Conservation (phyloP, 1,140 invertebrate genomes). For the Hylaeus anthracinus region DNA sequence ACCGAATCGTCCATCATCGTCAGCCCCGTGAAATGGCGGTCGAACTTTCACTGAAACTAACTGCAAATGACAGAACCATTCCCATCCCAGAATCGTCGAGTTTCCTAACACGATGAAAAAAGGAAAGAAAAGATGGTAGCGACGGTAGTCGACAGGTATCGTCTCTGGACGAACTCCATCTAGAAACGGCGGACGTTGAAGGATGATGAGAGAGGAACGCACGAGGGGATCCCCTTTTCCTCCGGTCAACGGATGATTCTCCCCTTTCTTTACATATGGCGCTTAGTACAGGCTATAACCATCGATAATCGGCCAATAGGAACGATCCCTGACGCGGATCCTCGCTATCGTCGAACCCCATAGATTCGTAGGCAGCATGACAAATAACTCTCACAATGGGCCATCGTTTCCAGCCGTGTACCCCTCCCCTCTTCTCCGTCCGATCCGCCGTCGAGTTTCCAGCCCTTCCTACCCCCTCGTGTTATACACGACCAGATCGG, state of each 20-base stretch:
- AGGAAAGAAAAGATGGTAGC: background rate
- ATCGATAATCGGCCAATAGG: slow-evolving; percentile 76
- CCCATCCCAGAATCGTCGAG: background rate
- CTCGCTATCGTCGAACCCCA: slow-evolving; percentile 65
- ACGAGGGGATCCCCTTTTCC: slow-evolving; percentile 14
- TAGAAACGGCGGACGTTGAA: background rate
- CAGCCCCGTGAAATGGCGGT: too few relatives aligned
- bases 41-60: background rate
- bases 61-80: background rate
- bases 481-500: slow-evolving; percentile 79
- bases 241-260: slow-evolving; percentile 15
- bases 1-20: too few relatives aligned
- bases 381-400: slow-evolving; percentile 80
- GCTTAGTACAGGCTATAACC: slow-evolving; percentile 70
- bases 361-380: slow-evolving; percentile 76
- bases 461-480: slow-evolving; percentile 65
- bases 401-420: slow-evolving; percentile 63
- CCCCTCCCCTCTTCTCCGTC: slow-evolving; percentile 47
- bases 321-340: slow-evolving; percentile 46
- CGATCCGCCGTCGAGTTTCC: slow-evolving; percentile 55
- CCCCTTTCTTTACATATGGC: slow-evolving; percentile 64
- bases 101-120: too few relatives aligned
- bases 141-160: slow-evolving; percentile 21
- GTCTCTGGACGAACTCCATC: background rate
- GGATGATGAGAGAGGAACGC: background rate